Percentiles rank a stretch among this genome's conserved stretches.
phyloP scores from a whole-genome alignment of 2,888 invertebrate species.

The Ctenicera cuprea region DNA sequence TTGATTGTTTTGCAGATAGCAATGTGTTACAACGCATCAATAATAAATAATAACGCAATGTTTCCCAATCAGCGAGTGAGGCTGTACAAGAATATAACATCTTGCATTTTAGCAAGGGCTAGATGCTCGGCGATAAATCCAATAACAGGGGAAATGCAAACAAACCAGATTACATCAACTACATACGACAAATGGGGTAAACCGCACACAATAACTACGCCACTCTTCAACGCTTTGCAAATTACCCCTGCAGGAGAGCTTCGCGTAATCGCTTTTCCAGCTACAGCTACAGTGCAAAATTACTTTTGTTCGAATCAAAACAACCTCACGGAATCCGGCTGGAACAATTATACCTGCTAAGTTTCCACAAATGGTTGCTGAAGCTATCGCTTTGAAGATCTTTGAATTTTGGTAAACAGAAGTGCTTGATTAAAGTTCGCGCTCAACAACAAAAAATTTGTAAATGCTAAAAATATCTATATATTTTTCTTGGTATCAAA shows the following conservation, averaged over 20 bases:
- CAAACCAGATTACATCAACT: slow-evolving; percentile 71
- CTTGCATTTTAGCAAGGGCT: slow-evolving; percentile 79
- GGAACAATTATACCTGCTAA: slow-evolving; percentile 61
- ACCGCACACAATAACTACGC: slow-evolving; percentile 64
- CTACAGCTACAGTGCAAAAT: slow-evolving; percentile 73
- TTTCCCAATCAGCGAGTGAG: slow-evolving; percentile 74
- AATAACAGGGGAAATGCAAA: slow-evolving; percentile 79
- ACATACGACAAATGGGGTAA: slow-evolving; percentile 61
- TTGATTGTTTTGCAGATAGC: slow-evolving; percentile 69
- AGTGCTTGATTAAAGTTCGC: slow-evolving; percentile 22
- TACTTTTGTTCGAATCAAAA: slow-evolving; percentile 75
- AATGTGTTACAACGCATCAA: slow-evolving; percentile 75
- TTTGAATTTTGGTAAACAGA: slow-evolving; percentile 16
- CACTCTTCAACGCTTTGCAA: slow-evolving; percentile 76
- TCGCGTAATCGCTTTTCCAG: slow-evolving; percentile 75
- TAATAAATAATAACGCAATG: slow-evolving; percentile 73
- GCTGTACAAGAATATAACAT: slow-evolving; percentile 79
- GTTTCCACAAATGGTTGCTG: neutral
- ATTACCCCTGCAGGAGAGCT: slow-evolving; percentile 76
- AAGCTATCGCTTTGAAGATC: neutral
- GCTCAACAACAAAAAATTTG: slow-evolving; percentile 32
- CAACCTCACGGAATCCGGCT: slow-evolving; percentile 74
- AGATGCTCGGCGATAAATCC: slow-evolving; percentile 80
- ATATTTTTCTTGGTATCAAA: slow-evolving; percentile 39
- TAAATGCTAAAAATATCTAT: slow-evolving; percentile 39